These are phyloP conservation scores for Megalops atlanticus DNA, from an alignment of 2,113 vertebrate genomes.

Conservation along the genomic window DNA sequence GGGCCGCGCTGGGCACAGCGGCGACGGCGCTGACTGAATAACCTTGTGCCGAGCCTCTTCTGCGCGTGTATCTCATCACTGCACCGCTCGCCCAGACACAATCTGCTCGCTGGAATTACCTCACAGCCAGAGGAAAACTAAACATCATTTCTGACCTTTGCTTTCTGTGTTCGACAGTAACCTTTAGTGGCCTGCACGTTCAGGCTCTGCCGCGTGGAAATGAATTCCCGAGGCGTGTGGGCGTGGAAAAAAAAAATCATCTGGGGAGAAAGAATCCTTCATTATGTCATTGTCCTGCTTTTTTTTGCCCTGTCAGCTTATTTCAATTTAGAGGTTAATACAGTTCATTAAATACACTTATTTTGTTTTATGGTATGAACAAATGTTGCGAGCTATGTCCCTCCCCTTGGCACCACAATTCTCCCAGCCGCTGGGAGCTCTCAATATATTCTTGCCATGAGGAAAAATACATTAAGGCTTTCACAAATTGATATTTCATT, in stretches of 20 bases:
- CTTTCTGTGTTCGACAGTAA: conserved; percentile 75
- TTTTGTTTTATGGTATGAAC: conserved; percentile 63
- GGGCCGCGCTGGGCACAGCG: conserved; percentile 48
- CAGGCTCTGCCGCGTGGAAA: conserved; percentile 43
- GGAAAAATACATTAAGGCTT: background rate
- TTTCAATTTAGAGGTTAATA: conserved; percentile 59
- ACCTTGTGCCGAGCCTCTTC: conserved; percentile 67
- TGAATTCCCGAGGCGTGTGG: conserved; percentile 32
- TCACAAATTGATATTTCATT: conserved; percentile 11
- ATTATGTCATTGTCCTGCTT: conserved; percentile 57
- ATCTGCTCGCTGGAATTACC: conserved; percentile 73
- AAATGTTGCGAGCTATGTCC: conserved; percentile 54
- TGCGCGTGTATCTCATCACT: conserved; percentile 56
- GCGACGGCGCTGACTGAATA: conserved; percentile 67
- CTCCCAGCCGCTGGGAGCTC: conserved; percentile 61
- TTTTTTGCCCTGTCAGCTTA: conserved; percentile 51
- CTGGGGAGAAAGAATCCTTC: conserved; percentile 6
- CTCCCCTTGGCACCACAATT: conserved; percentile 65
- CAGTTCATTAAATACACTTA: conserved; percentile 68
- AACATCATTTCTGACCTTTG: conserved; percentile 80
- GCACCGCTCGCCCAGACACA: conserved; percentile 54
- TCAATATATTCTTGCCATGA: conserved; percentile 30
- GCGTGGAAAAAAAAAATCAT: background rate
- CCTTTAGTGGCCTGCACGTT: conserved; percentile 65
- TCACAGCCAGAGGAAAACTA: conserved; percentile 70